Percentiles rank a stretch among this genome's conserved stretches.
Conservation (phyloP, 2,113 vertebrate species). For the Pedionomus torquatus region DNA sequence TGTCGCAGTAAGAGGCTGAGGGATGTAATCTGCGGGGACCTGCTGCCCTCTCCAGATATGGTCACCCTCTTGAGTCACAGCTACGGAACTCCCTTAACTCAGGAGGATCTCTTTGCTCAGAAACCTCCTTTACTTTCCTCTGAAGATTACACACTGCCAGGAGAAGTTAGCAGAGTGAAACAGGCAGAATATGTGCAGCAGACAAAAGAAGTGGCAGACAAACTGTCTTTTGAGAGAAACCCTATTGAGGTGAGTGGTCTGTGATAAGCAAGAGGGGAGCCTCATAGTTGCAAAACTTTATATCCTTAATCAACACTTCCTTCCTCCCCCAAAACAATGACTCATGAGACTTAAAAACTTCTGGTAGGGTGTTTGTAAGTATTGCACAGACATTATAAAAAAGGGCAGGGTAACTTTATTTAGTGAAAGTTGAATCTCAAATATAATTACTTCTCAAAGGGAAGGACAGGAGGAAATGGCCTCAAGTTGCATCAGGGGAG, state of each 20-base stretch:
- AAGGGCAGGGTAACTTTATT: neutral
- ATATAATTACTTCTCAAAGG: neutral
- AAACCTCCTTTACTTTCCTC: neutral
- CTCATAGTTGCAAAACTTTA: neutral
- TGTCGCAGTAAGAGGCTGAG: conserved; percentile 67
- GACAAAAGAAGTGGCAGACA: neutral
- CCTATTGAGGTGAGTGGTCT: conserved; percentile 69
- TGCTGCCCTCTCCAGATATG: conserved; percentile 85
- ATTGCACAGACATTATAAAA: neutral
- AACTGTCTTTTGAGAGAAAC: neutral
- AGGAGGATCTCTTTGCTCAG: neutral
- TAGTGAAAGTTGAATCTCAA: neutral
- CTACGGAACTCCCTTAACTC: conserved; percentile 67
- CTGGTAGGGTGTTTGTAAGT: neutral
- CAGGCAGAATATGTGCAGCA: neutral
- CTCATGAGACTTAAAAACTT: neutral
- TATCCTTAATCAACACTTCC: neutral
- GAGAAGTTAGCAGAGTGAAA: neutral
- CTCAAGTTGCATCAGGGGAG: too few species aligned
- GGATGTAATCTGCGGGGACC: conserved; percentile 67
- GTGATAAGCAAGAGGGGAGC: neutral
- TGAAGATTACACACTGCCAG: neutral
- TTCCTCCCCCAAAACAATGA: neutral
- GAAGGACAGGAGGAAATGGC: too few species aligned
- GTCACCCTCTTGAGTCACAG: conserved; percentile 71